Evolutionary conservation across 1,140 invertebrate genomes (phyloP).

Genomic region (Epicauta chinensis): DNA sequence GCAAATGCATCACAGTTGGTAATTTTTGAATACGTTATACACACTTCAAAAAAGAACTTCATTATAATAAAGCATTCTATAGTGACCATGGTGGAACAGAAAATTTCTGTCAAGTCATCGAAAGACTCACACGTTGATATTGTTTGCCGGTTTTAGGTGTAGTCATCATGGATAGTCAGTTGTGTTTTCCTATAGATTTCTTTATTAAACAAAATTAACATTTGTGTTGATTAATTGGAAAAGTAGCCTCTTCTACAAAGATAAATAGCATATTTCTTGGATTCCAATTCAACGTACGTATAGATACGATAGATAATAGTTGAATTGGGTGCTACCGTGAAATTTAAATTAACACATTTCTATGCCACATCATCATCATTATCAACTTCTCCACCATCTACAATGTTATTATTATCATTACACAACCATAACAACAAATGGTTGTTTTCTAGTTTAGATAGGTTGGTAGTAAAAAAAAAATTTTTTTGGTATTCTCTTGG

Average conservation of each 20-base stretch:
- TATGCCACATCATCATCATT: too few relatives aligned
- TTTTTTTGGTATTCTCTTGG: too few relatives aligned
- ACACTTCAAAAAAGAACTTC: neutral
- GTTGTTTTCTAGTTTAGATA: too few relatives aligned
- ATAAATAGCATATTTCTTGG: slow-evolving; percentile 14
- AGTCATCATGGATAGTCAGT: slow-evolving; percentile 21
- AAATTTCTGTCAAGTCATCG: slow-evolving; percentile 22
- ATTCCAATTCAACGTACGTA: slow-evolving; percentile 3
- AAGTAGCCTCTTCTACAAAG: slow-evolving; percentile 19
- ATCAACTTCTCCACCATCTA: too few relatives aligned
- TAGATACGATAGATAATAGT: slow-evolving; percentile 9
- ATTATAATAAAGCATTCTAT: slow-evolving; percentile 1
- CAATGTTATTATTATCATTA: too few relatives aligned
- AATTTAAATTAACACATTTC: slow-evolving; percentile 15
- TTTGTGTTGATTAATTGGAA: slow-evolving; percentile 16
- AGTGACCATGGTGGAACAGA: neutral
- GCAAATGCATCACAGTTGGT: neutral
- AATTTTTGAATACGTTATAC: neutral
- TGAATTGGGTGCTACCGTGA: slow-evolving; percentile 15
- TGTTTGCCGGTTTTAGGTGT: slow-evolving; percentile 23
- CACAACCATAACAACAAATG: too few relatives aligned
- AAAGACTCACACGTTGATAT: slow-evolving; percentile 27
- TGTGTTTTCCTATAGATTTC: slow-evolving; percentile 12
- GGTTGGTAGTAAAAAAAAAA: too few relatives aligned
- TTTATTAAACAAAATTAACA: slow-evolving; percentile 7